A percentile compares a stretch with the other conserved stretches of the same genome.
These are phyloP conservation scores for Maconellicoccus hirsutus DNA, from an alignment of 1,140 invertebrate genomes.

Conservation along the genomic window DNA sequence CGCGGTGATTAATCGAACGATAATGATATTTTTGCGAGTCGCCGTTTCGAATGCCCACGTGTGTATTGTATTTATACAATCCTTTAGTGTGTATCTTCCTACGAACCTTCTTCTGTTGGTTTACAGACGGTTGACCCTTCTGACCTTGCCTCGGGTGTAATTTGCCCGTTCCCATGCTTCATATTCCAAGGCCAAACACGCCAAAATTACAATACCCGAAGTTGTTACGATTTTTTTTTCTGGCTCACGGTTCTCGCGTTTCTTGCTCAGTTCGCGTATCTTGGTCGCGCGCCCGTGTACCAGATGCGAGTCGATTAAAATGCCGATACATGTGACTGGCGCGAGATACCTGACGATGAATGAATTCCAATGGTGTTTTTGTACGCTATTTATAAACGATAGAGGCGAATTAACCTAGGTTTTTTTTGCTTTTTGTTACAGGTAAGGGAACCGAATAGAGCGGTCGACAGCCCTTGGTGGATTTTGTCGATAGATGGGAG, in stretches of 20 bases:
- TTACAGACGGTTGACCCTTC: slow-evolving; percentile 1
- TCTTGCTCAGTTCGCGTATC: not conserved
- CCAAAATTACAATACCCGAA: slow-evolving; percentile 8
- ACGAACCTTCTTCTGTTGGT: slow-evolving; percentile 2
- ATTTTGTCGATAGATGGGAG: too few species aligned
- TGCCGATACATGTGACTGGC: not conserved
- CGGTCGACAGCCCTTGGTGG: too few species aligned
- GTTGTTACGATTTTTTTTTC: not conserved
- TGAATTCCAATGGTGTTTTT: not conserved
- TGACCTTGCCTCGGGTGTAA: slow-evolving; percentile 6
- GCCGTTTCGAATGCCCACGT: not conserved
- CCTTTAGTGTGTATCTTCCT: not conserved
- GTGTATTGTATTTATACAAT: slow-evolving; percentile 5
- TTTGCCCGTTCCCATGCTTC: slow-evolving; percentile 6
- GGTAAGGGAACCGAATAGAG: not conserved
- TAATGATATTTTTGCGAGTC: not conserved
- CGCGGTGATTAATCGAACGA: slow-evolving; percentile 1
- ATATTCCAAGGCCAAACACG: slow-evolving; percentile 3
- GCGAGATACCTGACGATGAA: not conserved
- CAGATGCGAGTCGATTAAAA: too few species aligned
- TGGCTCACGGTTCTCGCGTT: not conserved
- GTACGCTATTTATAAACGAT: too few species aligned
- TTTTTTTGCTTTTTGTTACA: not conserved
- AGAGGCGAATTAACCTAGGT: too few species aligned
- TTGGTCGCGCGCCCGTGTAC: too few species aligned